These are phyloP conservation scores for Meliscaeva auricollis DNA, from an alignment of 2,888 invertebrate genomes.

Conservation along the genomic window DNA sequence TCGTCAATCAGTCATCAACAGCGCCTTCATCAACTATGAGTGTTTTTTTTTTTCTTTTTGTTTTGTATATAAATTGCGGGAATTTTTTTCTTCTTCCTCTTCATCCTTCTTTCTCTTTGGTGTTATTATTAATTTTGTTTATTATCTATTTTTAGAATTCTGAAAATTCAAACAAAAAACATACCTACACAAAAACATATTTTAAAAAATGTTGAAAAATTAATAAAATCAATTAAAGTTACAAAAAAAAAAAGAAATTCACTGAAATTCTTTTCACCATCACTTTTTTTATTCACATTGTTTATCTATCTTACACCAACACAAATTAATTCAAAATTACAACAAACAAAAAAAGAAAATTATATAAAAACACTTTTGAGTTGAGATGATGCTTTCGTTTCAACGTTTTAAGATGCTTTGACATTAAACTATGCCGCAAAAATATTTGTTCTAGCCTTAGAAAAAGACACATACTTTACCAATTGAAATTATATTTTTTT, in stretches of 20 bases:
- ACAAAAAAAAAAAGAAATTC: no score
- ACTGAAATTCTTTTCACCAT: neutral
- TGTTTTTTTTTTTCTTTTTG: no score
- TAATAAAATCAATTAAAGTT: neutral
- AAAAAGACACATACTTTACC: constrained; percentile 50
- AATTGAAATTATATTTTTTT: constrained; percentile 23
- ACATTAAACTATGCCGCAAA: constrained; percentile 80
- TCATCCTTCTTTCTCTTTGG: constrained; percentile 8
- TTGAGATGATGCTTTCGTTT: constrained; percentile 83
- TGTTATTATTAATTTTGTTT: constrained; percentile 13
- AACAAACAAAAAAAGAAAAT: constrained; percentile 19
- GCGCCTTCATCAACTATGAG: constrained; percentile 63
- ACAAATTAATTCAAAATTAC: constrained; percentile 1
- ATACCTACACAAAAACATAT: neutral
- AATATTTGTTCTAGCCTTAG: constrained; percentile 72
- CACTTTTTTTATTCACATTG: constrained; percentile 1
- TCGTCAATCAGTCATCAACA: constrained; percentile 73
- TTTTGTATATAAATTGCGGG: constrained; percentile 44
- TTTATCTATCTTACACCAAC: neutral
- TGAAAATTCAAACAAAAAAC: constrained; percentile 22
- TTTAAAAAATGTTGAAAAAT: constrained; percentile 17
- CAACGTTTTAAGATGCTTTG: constrained; percentile 85
- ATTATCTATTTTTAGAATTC: constrained; percentile 36
- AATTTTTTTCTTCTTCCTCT: constrained; percentile 6
- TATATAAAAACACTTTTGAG: constrained; percentile 23